A percentile compares a stretch with the other conserved stretches of the same genome.
Evolutionary conservation across 53 echinoderm and acorn worm genomes (phyloP).

Genomic region (Paracentrotus lividus): DNA sequence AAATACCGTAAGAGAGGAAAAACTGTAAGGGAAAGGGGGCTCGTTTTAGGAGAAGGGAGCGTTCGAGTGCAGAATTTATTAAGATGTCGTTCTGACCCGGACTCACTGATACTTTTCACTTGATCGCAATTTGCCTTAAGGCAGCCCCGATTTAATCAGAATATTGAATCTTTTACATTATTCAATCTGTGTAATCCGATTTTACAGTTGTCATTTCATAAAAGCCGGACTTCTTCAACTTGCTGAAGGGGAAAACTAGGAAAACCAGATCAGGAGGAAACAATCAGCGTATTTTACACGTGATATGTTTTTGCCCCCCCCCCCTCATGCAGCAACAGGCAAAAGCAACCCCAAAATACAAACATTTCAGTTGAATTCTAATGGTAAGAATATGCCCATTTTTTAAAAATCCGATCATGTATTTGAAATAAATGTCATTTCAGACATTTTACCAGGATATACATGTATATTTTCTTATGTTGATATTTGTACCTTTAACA

Average conservation of each 20-base stretch:
- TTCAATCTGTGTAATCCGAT: background rate
- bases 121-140: background rate
- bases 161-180: slow-evolving; percentile 4
- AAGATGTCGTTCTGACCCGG: background rate
- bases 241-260: background rate
- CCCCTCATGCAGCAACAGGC: too few species aligned
- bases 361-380: too few species aligned
- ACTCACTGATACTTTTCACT: background rate
- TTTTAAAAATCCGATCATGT: too few species aligned
- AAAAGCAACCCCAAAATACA: too few species aligned
- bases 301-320: too few species aligned
- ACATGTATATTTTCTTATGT: too few species aligned
- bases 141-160: slow-evolving; percentile 31
- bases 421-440: too few species aligned
- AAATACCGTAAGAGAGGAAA: background rate
- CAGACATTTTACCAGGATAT: too few species aligned
- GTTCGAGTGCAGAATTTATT: background rate
- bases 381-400: too few species aligned
- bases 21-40: background rate
- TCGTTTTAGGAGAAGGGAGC: background rate
- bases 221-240: background rate
- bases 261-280: background rate
- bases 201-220: slow-evolving; percentile 6
- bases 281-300: background rate
- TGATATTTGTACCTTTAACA: too few species aligned